Percentiles rank a stretch among this genome's conserved stretches.
These are phyloP conservation scores for Eidolon helvum DNA, from an alignment of 2,113 vertebrate species.

Conservation along the genomic window DNA sequence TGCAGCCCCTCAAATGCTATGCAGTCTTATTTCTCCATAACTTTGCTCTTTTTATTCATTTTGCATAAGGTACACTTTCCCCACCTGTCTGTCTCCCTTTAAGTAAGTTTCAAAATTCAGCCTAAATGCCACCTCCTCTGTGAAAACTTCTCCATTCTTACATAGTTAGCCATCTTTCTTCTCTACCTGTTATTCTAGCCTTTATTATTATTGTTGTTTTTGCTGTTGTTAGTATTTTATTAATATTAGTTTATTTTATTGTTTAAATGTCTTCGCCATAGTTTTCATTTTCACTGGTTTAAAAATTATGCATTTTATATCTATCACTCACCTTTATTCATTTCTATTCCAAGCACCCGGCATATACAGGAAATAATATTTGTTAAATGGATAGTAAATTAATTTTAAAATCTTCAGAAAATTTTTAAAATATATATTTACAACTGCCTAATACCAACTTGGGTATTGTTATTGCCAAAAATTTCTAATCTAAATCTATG, in stretches of 20 bases:
- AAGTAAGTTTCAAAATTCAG: background rate
- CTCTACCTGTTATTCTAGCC: background rate
- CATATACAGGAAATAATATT: background rate
- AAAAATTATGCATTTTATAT: background rate
- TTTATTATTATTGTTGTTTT: background rate
- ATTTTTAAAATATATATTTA: background rate
- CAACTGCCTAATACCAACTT: background rate
- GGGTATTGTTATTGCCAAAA: background rate
- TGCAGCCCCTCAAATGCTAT: background rate
- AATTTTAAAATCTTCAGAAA: background rate
- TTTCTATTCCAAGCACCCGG: background rate
- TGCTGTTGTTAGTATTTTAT: background rate
- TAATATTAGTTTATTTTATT: background rate
- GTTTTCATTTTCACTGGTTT: background rate
- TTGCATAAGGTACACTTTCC: background rate
- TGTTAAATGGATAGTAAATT: background rate
- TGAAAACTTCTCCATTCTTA: background rate
- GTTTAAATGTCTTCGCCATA: background rate
- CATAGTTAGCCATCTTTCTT: background rate
- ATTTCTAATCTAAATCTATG: background rate
- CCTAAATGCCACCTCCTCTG: background rate
- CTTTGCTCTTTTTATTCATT: background rate
- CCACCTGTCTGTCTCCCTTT: background rate
- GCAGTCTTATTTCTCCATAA: background rate
- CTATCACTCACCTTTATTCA: background rate